Base-by-base conservation (phyloP, 1,140 invertebrate genomes). In the Parasteatoda tepidariorum region DNA sequence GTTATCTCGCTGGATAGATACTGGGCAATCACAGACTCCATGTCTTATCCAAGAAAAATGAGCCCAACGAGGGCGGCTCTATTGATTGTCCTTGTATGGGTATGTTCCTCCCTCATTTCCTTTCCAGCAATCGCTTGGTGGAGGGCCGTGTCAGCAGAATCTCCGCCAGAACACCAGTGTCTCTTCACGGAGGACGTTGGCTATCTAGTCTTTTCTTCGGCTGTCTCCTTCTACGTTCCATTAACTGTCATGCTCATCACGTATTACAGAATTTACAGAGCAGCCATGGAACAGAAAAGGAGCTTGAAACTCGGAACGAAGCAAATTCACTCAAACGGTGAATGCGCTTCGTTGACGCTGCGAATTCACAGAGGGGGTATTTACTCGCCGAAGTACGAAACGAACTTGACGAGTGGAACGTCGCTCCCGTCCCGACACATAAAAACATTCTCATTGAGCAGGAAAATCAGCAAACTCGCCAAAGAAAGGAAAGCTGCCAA, bases 231-330 rank as follows among this genome's bases (percentile, higher is more conserved):
- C 90, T 99, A 99, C 89, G 91, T 98, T 57, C 98, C 98, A 2
- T 91, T 99, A 24, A 93, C 98, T 87, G 96, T 99, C 6, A 99
- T 99, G 98, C 93, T 98, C 22, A 97, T 97, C 88, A 97, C 98
- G 0, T 98, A 98, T 88, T 97, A 95, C 88, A 92, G 94, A 68
- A 97, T 99, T 84, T 99, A 99, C 89, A 91, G 96, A 33, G 97
- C 97, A 2, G 98, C 98, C 0, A 94, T 96, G 0, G 93, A 94
- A 86, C 98, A 99, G 89, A 98, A 96, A 6, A 91, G 94, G 73
- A 97, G 94, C 64, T 92, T 99, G 3, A 95, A 96, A 54, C 61
- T 87, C 31, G 89, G 90, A 73, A 88, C 88, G 26, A 90, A 90
- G 82, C 94, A 95, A 89, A 94, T 96, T 13, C 74, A 83, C 15